Evolutionary conservation across 2,797 vertebrate genomes (phyloP).

Genomic region (Eidolon dupreanum): DNA sequence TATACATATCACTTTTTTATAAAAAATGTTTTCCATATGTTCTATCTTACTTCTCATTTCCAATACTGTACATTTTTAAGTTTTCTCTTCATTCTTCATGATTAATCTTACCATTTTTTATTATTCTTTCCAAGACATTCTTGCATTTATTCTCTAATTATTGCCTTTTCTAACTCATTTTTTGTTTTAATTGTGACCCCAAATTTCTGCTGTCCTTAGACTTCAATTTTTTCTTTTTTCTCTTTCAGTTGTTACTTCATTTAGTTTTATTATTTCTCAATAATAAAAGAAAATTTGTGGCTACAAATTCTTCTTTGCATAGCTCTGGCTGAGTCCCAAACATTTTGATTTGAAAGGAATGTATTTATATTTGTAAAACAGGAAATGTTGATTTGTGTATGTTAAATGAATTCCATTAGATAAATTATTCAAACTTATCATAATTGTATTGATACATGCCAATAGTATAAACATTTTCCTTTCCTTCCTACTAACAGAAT

Average conservation of each 20-base stretch:
- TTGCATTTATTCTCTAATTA: background rate
- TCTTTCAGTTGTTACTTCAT: background rate
- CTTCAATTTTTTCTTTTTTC: background rate
- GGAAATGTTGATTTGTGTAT: background rate
- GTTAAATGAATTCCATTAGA: background rate
- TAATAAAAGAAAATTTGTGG: conserved; percentile 2
- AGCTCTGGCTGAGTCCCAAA: background rate
- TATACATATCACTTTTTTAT: background rate
- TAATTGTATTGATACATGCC: background rate
- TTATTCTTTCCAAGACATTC: background rate
- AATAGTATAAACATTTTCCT: background rate
- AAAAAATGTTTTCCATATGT: background rate
- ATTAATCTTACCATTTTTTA: background rate
- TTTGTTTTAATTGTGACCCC: background rate
- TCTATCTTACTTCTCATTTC: background rate
- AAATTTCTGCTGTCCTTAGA: background rate
- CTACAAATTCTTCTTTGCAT: background rate
- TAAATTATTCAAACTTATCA: background rate
- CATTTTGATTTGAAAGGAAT: background rate
- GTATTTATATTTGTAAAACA: background rate
- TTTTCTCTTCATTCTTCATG: background rate
- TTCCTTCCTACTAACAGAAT: background rate
- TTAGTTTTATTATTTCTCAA: conserved; percentile 43
- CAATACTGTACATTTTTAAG: background rate
- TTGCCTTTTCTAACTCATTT: conserved; percentile 10